Base-by-base conservation (phyloP, 2,888 invertebrate species). In the Nesidiocoris tenuis region DNA sequence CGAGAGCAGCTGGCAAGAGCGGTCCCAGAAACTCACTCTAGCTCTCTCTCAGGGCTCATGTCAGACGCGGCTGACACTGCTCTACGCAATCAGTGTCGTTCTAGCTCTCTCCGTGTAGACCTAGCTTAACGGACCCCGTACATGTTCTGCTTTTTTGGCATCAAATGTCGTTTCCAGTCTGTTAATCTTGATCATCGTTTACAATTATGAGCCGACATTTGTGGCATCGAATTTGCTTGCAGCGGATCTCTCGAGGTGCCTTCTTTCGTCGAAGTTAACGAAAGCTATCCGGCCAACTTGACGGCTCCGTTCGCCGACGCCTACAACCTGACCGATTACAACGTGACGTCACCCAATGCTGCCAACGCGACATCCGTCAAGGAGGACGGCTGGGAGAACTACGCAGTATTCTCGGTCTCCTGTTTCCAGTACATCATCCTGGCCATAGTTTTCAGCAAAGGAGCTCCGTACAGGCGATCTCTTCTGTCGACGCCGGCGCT, bases 361-460 rank as follows among this genome's bases (percentile, higher is more conserved):
- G 18, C 23, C 5, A 68, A 68, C 57, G 18, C 2, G 9, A 66
- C 25, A 7, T 18, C 18, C 66, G 61, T 19, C n/a, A 61, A 71
- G 39, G 17, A 23, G 7, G 80, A 83, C 3, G 92, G 94, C 77
- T 88, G 88, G 83, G 96, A 96, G 83, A 96, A 95, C 82, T 96
- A 95, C 81, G 89, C 93, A 0, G 87, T 97, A 59, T 98, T 92
- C 82, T 87, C 92, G 0, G 87, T 95, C 0, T 94, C 96, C 0
- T 91, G 92, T 82, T 95, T 95, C 83, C 97, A 97, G 82, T 97
- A 97, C 82, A 91, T 97, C 0, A 91, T 91, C 23, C 85, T 96
- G 79, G 95, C 95, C 0, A 87, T 95, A 78, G 91, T 93, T 0
- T 97, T 95, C 83, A 94, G 95, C 0, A 94, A 94, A 82, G 97